Conservation (phyloP, 1,140 invertebrate genomes). For the Phymorhynchus buccinoides region DNA sequence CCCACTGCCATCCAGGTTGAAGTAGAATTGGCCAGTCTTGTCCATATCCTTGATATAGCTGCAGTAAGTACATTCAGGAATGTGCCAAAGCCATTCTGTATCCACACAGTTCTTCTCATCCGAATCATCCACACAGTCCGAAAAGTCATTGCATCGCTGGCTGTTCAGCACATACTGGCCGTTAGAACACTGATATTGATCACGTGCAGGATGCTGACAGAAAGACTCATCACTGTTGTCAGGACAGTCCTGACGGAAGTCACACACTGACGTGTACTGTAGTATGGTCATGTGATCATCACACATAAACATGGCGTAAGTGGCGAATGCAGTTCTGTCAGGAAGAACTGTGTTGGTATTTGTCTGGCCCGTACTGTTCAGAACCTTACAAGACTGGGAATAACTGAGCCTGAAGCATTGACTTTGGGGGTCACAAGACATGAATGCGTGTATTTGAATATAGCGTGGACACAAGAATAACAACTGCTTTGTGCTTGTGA, state of each 20-base stretch:
- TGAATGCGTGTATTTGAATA: no score
- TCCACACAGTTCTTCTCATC: background rate
- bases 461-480: no score
- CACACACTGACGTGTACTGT: background rate
- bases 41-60: background rate
- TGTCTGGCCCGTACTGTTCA: no score
- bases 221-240: background rate
- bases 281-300: background rate
- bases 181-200: background rate
- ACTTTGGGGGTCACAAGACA: no score
- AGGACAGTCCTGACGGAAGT: background rate
- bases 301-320: background rate
- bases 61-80: background rate
- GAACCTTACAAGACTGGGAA: no score
- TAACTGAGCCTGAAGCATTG: background rate
- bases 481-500: no score
- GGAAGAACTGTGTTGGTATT: no score
- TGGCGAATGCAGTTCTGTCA: background rate
- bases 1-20: slow-evolving; percentile 1
- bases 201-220: background rate
- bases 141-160: background rate
- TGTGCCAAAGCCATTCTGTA: background rate
- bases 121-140: background rate
- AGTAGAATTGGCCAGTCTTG: background rate
- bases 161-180: background rate